A percentile compares a stretch with the other conserved stretches of the same genome.
These are phyloP conservation scores for Dendrocincla fuliginosa DNA, from an alignment of 2,797 vertebrate genomes.

Conservation along the genomic window DNA sequence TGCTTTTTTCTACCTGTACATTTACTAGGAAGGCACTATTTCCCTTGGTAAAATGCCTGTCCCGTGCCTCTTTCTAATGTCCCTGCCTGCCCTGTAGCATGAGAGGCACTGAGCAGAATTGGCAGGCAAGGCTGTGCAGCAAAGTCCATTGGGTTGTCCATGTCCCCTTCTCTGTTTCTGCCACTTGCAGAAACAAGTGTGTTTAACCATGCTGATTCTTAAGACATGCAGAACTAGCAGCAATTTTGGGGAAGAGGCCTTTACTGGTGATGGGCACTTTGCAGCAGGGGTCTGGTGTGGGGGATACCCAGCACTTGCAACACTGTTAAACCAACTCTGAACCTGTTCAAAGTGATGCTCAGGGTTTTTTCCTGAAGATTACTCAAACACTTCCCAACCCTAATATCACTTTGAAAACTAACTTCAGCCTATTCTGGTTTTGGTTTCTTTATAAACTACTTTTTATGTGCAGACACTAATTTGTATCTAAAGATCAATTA, in stretches of 20 bases:
- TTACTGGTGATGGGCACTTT: neutral
- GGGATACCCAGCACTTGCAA: neutral
- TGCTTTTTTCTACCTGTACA: neutral
- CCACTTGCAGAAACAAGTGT: neutral
- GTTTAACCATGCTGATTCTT: neutral
- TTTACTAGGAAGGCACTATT: neutral
- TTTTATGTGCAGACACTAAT: neutral
- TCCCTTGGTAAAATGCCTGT: neutral
- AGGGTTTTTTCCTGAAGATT: neutral
- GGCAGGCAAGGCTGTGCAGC: neutral
- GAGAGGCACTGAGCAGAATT: rapidly evolving
- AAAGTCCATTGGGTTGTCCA: neutral
- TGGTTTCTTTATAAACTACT: neutral
- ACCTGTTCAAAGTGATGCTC: neutral
- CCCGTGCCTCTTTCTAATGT: neutral
- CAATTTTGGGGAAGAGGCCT: neutral
- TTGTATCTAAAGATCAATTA: neutral
- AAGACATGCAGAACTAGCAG: neutral
- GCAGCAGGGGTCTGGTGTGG: neutral
- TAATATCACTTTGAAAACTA: neutral
- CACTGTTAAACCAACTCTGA: rapidly evolving
- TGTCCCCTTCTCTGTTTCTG: neutral
- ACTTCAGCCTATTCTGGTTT: neutral
- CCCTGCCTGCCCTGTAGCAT: neutral
- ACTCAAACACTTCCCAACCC: neutral